Evolutionary conservation across 2,113 vertebrate species (phyloP).

Genomic region (Pipa parva): DNA sequence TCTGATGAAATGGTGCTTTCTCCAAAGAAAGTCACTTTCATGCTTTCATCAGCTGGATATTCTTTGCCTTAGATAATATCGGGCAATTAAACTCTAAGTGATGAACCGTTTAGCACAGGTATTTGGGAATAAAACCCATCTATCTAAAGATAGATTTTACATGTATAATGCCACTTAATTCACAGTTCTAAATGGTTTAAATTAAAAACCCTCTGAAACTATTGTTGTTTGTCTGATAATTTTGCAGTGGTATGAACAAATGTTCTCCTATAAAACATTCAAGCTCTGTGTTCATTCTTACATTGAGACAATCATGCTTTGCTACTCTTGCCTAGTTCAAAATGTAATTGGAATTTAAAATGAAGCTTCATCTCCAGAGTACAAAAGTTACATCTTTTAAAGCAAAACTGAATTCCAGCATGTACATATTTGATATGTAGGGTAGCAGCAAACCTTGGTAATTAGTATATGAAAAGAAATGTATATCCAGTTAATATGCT

Average conservation of each 20-base stretch:
- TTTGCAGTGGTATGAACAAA: not conserved
- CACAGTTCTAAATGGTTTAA: constrained; percentile 1
- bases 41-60: constrained; percentile 26
- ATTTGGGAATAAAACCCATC: constrained; percentile 5
- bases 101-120: constrained; percentile 2
- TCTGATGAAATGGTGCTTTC: not conserved
- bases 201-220: not conserved
- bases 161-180: constrained; percentile 6
- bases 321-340: too few species aligned
- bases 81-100: constrained; percentile 21
- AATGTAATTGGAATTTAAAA: too few species aligned
- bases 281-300: not conserved
- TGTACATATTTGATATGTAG: too few species aligned
- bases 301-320: not conserved
- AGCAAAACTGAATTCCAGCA: too few species aligned
- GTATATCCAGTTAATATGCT: too few species aligned
- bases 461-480: too few species aligned
- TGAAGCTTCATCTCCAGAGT: too few species aligned
- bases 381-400: too few species aligned
- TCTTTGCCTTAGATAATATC: constrained; percentile 6
- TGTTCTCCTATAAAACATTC: not conserved
- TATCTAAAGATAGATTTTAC: constrained; percentile 6
- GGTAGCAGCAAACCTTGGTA: too few species aligned
- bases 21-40: not conserved
- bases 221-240: not conserved